phyloP scores from a whole-genome alignment of 2,888 invertebrate genomes.

The Monoplex corrugatus region DNA sequence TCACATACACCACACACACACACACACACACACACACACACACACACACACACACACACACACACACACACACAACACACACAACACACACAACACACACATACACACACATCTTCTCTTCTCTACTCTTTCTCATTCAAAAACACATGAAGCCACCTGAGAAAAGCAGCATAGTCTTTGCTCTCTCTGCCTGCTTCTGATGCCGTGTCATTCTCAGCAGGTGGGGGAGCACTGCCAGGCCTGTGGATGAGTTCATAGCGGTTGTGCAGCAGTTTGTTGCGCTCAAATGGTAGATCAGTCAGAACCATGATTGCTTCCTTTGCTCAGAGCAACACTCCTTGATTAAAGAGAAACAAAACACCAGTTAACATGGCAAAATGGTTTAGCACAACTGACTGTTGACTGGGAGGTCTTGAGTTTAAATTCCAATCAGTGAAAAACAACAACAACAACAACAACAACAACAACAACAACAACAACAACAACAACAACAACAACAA shows the following conservation, averaged over 20 bases:
- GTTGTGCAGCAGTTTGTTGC: slow-evolving; percentile 68
- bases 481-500: no score
- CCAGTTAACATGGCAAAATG: no score
- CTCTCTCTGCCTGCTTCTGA: slow-evolving; percentile 60
- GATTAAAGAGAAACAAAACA: not conserved
- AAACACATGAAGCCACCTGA: slow-evolving; percentile 75
- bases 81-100: not conserved
- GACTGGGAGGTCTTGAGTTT: no score
- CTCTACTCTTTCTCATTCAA: not conserved
- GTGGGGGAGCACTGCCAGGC: slow-evolving; percentile 70
- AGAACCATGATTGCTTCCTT: slow-evolving; percentile 67
- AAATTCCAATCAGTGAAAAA: no score
- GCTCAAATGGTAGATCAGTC: slow-evolving; percentile 73
- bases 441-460: not conserved
- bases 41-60: no score
- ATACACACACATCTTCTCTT: not conserved
- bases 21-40: not conserved
- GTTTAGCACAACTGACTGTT: not conserved
- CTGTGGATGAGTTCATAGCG: slow-evolving; percentile 69
- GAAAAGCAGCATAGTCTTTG: slow-evolving; percentile 78
- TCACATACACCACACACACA: not conserved
- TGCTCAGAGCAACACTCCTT: not conserved
- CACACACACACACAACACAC: not conserved
- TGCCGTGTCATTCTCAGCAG: slow-evolving; percentile 55
- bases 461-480: no score